Base-by-base conservation (phyloP, 2,797 vertebrate genomes). In the Triplophysa bombifrons region DNA sequence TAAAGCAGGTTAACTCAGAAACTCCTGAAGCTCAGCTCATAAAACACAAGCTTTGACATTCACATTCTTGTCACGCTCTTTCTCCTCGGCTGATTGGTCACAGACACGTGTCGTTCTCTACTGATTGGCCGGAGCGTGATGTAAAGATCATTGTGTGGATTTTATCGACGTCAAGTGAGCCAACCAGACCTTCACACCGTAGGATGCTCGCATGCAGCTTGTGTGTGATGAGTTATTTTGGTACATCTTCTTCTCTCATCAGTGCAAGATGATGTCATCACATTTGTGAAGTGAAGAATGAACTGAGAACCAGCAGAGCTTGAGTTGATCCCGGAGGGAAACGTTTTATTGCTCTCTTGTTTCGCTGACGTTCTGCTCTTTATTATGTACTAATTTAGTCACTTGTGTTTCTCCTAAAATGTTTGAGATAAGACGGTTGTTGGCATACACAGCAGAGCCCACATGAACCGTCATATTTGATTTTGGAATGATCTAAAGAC, bases 231-330 rank as follows among this genome's bases (percentile, higher is more conserved):
- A 63, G 22, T 51, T 22, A 56, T 34, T 41, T 20, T 20, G 71
- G 56, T 58, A 30, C 53, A 46, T 66, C 64, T 25, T 55, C 27
- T 61, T 73, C 69, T 73, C 60, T 19, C 60, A 73, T 71, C 46
- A 53, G 17, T 27, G 74, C 64, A 63, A 25, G 38, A 66, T 58
- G 53, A 64, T 63, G 65, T 64, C 53, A 72, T 78, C 75, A 63
- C 30, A 27, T 30, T 51, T 65, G 25, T 44, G 55, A 22, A 56
- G n/a, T 22, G 71, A 71, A 69, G 67, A 56, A 61, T 74, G 67
- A 58, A 44, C 41, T 44, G 9, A 38, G 34, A 38, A 38, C 34
- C 34, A 38, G 34, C 16, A 19, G 51, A 9, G 51, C 4, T 53
- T 53, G 16, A 50, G 48, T 17, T 17, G 48, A 50, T 50, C 48